phyloP scores from a whole-genome alignment of 2,113 vertebrate species.

The Apistogramma diplotaenia region DNA sequence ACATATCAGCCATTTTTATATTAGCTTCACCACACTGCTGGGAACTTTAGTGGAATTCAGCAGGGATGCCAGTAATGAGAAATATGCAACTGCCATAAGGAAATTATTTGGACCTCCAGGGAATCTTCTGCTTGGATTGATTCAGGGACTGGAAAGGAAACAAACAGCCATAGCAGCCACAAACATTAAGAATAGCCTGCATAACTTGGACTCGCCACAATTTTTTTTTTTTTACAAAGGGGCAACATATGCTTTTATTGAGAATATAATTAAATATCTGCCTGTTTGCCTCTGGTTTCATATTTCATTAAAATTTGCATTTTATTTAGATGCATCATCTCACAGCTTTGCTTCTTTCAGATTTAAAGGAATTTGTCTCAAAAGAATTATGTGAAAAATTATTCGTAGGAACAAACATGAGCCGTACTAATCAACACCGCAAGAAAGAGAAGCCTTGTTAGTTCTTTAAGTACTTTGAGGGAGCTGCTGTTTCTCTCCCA shows the following conservation, averaged over 20 bases:
- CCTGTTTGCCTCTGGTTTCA: not conserved
- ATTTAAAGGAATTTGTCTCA: not conserved
- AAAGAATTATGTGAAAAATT: not conserved
- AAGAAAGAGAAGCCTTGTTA: not conserved
- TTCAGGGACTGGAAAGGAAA: not conserved
- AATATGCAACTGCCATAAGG: conserved; percentile 7
- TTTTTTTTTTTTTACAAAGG: not conserved
- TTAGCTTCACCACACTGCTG: not conserved
- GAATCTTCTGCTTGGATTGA: conserved; percentile 4
- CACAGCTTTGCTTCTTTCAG: not conserved
- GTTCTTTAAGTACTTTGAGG: conserved; percentile 35
- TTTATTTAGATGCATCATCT: not conserved
- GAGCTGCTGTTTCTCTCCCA: not conserved
- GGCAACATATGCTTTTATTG: not conserved
- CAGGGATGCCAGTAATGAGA: conserved; percentile 12
- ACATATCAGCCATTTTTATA: not conserved
- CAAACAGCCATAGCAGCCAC: not conserved
- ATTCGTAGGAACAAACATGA: not conserved
- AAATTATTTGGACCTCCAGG: not conserved
- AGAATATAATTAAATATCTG: not conserved
- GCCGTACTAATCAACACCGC: not conserved
- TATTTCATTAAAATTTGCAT: not conserved
- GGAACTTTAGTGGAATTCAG: not conserved
- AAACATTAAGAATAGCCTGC: not conserved
- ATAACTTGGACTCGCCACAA: not conserved